phyloP scores from a whole-genome alignment of 2,113 vertebrate genomes.

The Willisornis vidua region DNA sequence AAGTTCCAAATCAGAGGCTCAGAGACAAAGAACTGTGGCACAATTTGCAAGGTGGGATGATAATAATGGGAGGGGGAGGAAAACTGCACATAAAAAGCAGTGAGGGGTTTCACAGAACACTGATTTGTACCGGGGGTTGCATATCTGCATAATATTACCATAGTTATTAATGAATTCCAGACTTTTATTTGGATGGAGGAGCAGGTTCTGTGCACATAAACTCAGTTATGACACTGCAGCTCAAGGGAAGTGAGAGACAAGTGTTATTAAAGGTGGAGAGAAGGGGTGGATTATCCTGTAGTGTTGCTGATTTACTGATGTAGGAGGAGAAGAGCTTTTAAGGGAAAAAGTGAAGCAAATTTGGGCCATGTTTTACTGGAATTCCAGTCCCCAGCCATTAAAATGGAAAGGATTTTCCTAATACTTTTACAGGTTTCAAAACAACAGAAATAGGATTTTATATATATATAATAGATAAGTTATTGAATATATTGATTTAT shows the following conservation, averaged over 20 bases:
- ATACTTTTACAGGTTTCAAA: neutral
- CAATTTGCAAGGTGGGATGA: slow-evolving; percentile 15
- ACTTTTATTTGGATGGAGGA: neutral
- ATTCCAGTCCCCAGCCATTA: neutral
- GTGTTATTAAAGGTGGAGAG: neutral
- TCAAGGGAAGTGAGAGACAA: neutral
- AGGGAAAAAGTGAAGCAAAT: neutral
- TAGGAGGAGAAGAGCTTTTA: neutral
- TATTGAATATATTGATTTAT: neutral
- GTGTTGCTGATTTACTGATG: neutral
- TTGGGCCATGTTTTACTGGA: neutral
- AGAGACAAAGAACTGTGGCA: neutral
- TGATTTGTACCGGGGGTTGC: neutral
- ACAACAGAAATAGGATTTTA: neutral
- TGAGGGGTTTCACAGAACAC: neutral
- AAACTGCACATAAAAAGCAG: neutral
- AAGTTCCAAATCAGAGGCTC: slow-evolving; percentile 2
- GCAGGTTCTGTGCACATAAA: neutral
- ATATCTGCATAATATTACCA: slow-evolving; percentile 8
- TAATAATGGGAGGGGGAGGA: slow-evolving; percentile 18
- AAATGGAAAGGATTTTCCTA: neutral
- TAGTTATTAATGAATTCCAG: neutral
- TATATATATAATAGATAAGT: neutral
- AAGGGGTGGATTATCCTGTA: neutral
- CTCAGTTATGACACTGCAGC: neutral